A percentile compares a stretch with the other conserved stretches of the same genome.
phyloP scores from a whole-genome alignment of 2,797 vertebrate genomes.

The Champsocephalus esox region DNA sequence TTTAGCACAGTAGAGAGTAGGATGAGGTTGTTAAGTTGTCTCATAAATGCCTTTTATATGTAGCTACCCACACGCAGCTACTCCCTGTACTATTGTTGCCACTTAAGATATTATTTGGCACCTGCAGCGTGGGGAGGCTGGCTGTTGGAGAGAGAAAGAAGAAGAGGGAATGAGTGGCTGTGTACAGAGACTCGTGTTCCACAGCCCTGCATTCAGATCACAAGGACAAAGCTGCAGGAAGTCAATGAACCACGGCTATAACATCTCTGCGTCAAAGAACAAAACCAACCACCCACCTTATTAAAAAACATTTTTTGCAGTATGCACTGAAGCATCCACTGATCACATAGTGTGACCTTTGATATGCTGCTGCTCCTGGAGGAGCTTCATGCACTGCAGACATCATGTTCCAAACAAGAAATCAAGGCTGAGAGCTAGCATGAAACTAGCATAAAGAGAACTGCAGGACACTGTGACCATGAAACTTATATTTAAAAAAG shows the following conservation, averaged over 20 bases:
- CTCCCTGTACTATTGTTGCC: slow-evolving; percentile 34
- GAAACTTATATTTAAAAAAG: too few relatives aligned
- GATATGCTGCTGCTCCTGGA: not conserved
- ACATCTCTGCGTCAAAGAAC: not conserved
- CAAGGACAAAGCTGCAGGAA: slow-evolving; percentile 28
- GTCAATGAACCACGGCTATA: not conserved
- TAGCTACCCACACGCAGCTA: slow-evolving; percentile 8
- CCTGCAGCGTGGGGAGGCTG: not conserved
- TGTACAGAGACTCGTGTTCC: slow-evolving; percentile 4
- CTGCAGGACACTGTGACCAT: too few relatives aligned
- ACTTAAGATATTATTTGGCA: slow-evolving; percentile 46
- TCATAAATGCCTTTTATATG: slow-evolving; percentile 52
- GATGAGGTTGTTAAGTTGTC: slow-evolving; percentile 45
- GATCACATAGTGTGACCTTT: not conserved
- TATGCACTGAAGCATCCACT: not conserved
- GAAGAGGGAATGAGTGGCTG: not conserved
- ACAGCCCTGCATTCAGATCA: not conserved
- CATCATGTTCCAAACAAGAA: too few relatives aligned
- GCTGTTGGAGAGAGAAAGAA: slow-evolving; percentile 8
- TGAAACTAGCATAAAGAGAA: too few relatives aligned
- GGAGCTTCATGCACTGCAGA: not conserved
- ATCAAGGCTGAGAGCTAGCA: too few relatives aligned
- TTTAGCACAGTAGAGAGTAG: slow-evolving; percentile 26
- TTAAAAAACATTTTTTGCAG: not conserved
- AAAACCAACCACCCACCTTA: not conserved